Percentiles rank a stretch among this genome's conserved stretches.
These are phyloP conservation scores for Apodemia zela DNA, from an alignment of 2,888 invertebrate species.

Conservation along the genomic window DNA sequence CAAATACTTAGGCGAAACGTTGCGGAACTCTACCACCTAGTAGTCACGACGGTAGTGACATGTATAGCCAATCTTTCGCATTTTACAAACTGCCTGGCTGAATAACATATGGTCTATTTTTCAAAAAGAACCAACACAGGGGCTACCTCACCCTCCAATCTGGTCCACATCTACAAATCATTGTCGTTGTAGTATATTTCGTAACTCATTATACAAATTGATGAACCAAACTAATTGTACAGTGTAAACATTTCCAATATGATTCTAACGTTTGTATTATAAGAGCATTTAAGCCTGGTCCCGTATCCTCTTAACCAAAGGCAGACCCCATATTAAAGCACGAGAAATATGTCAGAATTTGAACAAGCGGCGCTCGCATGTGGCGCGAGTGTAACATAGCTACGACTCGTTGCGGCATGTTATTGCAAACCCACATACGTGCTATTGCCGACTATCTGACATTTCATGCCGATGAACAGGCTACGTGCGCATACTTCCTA, in stretches of 20 bases:
- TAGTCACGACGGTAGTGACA: too few relatives aligned
- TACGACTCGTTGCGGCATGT: conserved; percentile 76
- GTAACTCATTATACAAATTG: background rate
- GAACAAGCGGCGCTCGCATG: conserved; percentile 66
- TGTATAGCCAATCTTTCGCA: too few relatives aligned
- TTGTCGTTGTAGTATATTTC: too few relatives aligned
- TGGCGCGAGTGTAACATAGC: conserved; percentile 72
- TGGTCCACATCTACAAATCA: too few relatives aligned
- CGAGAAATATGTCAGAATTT: conserved; percentile 72
- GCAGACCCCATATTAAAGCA: conserved; percentile 46
- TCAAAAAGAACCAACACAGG: too few relatives aligned
- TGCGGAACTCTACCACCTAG: too few relatives aligned
- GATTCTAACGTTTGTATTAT: background rate
- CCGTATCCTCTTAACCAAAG: conserved; percentile 15
- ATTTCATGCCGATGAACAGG: conserved; percentile 76
- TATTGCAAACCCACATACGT: conserved; percentile 78
- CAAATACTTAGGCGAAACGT: too few relatives aligned
- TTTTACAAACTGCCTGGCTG: too few relatives aligned
- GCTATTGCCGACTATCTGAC: conserved; percentile 66
- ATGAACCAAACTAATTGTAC: background rate
- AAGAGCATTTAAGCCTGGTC: background rate
- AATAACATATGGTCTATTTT: too few relatives aligned
- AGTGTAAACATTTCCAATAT: background rate
- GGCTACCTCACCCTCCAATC: too few relatives aligned
- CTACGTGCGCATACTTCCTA: conserved; percentile 60